Evolutionary conservation across 2,888 invertebrate species (phyloP), one percentile per base, ranked within the genome.

Genomic region (Drosophila demipolita): DNA sequence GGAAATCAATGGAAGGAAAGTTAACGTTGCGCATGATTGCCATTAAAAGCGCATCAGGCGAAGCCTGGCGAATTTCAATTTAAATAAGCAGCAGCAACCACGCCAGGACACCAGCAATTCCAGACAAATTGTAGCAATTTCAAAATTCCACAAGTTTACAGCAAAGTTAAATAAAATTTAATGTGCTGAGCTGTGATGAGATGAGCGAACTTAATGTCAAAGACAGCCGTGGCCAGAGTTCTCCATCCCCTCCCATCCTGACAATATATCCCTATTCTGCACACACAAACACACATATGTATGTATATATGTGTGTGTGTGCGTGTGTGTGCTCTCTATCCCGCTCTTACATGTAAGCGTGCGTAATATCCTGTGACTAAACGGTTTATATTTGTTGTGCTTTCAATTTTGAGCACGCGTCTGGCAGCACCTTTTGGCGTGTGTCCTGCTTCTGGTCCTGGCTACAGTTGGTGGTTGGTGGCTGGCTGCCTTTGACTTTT

Each of bases 301-400:
- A 32, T 36, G 40, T 40, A 40, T 38, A 38, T 38, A 3, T 17
- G 17, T n/a, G n/a, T 20, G 45, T 20, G 12, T 23, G 20, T 20
- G 3, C 15, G 29, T 17, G 15, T 23, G 11, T 40, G 20, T 29
- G 17, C 11, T n/a, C 32, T 55, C 61, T 49, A 26, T 77, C 83
- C 54, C 50, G 29, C 72, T 76, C 73, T 54, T 66, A 84, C 89
- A 80, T 89, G 90, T 83, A 83, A 91, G 89, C 91, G 92, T 90
- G 91, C 90, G 93, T 92, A 93, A 93, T 93, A 93, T 93, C 92
- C 93, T 93, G 93, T 93, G 92, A 93, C 93, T 93, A 93, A 93
- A 93, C 92, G 93, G 91, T 93, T 93, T 93, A 92, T 91, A 89
- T 91, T 91, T 92, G 91, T 91, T 90, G 89, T 85, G 87, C 91